Base-by-base conservation (phyloP, 2,797 vertebrate genomes). In the Rhadinocentrus ornatus region DNA sequence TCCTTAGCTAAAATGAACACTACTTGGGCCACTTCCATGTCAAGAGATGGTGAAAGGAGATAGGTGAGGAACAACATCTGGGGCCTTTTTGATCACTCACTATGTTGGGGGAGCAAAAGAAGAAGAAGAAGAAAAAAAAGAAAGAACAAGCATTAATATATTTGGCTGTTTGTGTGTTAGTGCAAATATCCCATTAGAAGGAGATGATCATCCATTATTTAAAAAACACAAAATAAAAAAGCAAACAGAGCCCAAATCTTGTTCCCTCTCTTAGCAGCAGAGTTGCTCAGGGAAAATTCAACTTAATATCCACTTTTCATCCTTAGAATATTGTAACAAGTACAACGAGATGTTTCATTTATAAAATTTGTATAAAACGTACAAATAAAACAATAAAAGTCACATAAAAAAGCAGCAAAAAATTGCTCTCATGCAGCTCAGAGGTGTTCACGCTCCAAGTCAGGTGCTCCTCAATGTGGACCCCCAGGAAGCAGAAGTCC, bases 1-100 rank as follows among this genome's bases (percentile, higher is more conserved):
- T 60, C 39, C 71, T 80, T 58, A 29, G 73, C 69, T 56, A 63
- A 53, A 80, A 80, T 64, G 60, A 85, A 56, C 3, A 1, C 72
- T n/a, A 74, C 66, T 77, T 26, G 1, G 81, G 77, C 72, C 82
- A 74, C 83, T 91, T 88, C 84, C 88, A 86, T 68, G 81, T 82
- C 74, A 82, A 70, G 81, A 84, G 90, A 90, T 88, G 87, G 85
- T 78, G 77, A 89, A 83, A 71, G 62, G 61, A 88, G 84, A 88
- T 82, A 75, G 66, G 65, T 83, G 74, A 86, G 55, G 71, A 72
- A 67, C 74, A 85, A 88, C 83, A 92, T 89, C 88, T 90, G 89
- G 78, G 84, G 75, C 59, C 73, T 83, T 81, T 89, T 86, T 88
- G 81, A 91, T 87, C 79, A 57, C 69, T 50, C 73, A 88, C 60